Conservation (phyloP, 2,113 vertebrate genomes). For the Caretta caretta region DNA sequence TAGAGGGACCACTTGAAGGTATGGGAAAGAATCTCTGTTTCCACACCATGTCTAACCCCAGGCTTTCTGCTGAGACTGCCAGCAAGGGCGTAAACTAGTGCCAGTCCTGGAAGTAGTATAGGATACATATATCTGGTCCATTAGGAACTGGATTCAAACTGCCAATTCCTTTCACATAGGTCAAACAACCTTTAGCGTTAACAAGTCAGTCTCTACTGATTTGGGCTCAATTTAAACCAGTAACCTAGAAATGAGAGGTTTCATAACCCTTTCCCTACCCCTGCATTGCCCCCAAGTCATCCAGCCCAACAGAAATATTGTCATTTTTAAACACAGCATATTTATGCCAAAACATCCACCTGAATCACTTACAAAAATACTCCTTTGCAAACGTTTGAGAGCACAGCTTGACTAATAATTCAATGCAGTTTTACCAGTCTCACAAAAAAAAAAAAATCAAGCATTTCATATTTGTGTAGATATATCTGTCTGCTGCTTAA, state of each 20-base stretch:
- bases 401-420: neutral
- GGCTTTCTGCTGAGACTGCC: neutral
- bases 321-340: neutral
- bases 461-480: neutral
- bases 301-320: neutral
- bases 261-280: neutral
- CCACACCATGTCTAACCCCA: neutral
- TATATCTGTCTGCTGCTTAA: conserved; percentile 1
- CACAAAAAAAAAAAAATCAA: neutral
- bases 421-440: neutral
- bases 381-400: neutral
- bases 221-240: neutral
- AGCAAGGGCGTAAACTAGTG: neutral
- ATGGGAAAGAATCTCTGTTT: accelerated
- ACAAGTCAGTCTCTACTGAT: neutral
- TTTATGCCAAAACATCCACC: neutral
- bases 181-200: neutral
- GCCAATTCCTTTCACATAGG: conserved; percentile 4
- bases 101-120: accelerated
- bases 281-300: neutral
- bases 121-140: neutral
- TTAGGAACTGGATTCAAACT: neutral
- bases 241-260: neutral
- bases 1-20: neutral
- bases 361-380: neutral